These are phyloP conservation scores for Caenorhabditis sp. DNA, from an alignment of 2,888 invertebrate species.

Conservation along the genomic window DNA sequence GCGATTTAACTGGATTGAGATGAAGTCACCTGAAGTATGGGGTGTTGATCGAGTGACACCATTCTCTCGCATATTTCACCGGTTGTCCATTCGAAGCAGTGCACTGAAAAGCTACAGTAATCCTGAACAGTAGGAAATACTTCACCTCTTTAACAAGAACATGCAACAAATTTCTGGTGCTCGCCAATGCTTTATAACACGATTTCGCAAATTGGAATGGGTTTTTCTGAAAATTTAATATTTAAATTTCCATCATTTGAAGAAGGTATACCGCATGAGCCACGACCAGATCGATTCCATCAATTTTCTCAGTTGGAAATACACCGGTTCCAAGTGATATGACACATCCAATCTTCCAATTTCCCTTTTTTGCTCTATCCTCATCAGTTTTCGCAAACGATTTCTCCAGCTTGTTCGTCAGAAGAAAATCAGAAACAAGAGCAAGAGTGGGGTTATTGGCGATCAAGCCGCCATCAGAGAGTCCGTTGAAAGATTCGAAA, in stretches of 20 bases:
- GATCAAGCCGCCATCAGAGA: slow-evolving; percentile 72
- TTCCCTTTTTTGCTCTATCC: slow-evolving; percentile 53
- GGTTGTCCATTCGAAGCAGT: slow-evolving; percentile 73
- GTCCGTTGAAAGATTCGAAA: slow-evolving; percentile 71
- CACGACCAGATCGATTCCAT: slow-evolving; percentile 69
- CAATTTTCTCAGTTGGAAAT: slow-evolving; percentile 67
- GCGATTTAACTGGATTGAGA: not conserved
- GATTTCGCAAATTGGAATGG: slow-evolving; percentile 65
- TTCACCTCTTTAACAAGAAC: slow-evolving; percentile 65
- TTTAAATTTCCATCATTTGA: not conserved
- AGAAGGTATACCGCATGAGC: slow-evolving; percentile 34
- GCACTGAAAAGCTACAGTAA: slow-evolving; percentile 42
- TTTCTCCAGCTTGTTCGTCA: slow-evolving; percentile 67
- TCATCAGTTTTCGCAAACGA: slow-evolving; percentile 56
- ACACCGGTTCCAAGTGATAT: slow-evolving; percentile 71
- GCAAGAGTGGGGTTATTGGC: slow-evolving; percentile 73
- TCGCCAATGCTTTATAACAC: slow-evolving; percentile 57
- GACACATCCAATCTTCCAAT: slow-evolving; percentile 67
- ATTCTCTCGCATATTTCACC: slow-evolving; percentile 68
- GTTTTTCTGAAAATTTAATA: slow-evolving; percentile 56
- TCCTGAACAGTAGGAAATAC: too few relatives aligned
- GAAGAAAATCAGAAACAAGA: slow-evolving; percentile 65
- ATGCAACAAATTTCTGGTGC: slow-evolving; percentile 64
- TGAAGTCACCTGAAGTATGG: slow-evolving; percentile 65
- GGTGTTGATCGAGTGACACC: slow-evolving; percentile 67